Evolutionary conservation across 2,797 vertebrate species (phyloP).

Genomic region (Taeniopygia guttata): DNA sequence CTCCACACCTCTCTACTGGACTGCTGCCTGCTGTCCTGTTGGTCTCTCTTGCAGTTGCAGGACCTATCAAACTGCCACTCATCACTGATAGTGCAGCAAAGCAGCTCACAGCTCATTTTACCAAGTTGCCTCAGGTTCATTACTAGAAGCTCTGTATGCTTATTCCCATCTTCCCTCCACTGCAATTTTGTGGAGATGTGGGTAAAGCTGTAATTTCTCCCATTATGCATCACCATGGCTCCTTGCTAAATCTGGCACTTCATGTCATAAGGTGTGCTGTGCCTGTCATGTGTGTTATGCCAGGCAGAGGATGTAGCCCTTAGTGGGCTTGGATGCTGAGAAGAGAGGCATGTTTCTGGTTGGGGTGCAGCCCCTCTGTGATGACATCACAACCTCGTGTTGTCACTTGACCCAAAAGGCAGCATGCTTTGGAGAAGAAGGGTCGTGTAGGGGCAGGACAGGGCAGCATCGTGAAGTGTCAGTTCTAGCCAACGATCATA

Average conservation of each 20-base stretch:
- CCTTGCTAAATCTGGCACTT: not conserved
- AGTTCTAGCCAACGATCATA: not conserved
- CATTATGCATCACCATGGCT: rapidly evolving
- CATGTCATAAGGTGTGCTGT: not conserved
- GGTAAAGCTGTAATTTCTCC: not conserved
- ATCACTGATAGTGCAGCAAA: not conserved
- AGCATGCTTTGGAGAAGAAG: not conserved
- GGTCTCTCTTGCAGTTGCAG: not conserved
- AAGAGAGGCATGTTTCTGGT: not conserved
- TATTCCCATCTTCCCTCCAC: not conserved
- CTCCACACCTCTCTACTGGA: not conserved
- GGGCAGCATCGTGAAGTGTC: not conserved
- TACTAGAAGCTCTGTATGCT: not conserved
- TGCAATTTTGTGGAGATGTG: not conserved
- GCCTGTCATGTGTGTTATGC: not conserved
- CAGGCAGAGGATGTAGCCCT: not conserved
- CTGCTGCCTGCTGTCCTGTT: rapidly evolving
- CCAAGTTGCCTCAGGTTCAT: not conserved
- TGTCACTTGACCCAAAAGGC: not conserved
- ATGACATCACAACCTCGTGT: not conserved
- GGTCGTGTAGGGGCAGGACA: not conserved
- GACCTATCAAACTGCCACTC: not conserved
- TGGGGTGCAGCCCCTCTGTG: not conserved
- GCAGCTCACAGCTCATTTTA: not conserved
- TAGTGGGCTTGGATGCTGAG: not conserved